Conservation (phyloP, 1,140 invertebrate genomes). For the Ctenoplectra terminalis region DNA sequence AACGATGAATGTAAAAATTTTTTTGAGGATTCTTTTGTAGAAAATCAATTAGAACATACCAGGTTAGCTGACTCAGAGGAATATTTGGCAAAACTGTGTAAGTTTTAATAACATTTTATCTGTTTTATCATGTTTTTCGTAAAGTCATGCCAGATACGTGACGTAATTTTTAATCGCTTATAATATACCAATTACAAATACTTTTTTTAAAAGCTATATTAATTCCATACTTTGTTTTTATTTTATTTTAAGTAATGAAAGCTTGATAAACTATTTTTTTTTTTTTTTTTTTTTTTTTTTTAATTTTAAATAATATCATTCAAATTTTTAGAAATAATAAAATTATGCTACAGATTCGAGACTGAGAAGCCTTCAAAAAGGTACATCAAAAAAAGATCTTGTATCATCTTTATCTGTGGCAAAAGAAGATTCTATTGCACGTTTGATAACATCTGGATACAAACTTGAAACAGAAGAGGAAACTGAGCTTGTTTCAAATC, state of each 20-base stretch:
- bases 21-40: conserved; percentile 78
- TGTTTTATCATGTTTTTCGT: not conserved
- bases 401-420: conserved; percentile 79
- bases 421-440: conserved; percentile 80
- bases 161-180: not conserved
- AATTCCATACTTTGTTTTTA: not conserved
- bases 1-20: conserved; percentile 36
- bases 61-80: conserved; percentile 76
- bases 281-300: not conserved
- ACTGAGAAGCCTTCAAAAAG: conserved; percentile 76
- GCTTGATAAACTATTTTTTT: not conserved
- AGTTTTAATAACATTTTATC: conserved; percentile 45
- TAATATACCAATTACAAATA: not conserved
- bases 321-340: not conserved
- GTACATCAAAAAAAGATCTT: conserved; percentile 78
- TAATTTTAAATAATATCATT: not conserved
- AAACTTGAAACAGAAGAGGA: conserved; percentile 76
- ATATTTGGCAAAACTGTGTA: conserved; percentile 76
- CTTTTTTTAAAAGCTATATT: not conserved
- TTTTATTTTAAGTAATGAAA: not conserved
- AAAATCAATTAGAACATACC: conserved; percentile 38
- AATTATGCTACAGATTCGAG: conserved; percentile 70
- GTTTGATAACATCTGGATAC: conserved; percentile 77
- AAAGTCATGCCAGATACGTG: not conserved
- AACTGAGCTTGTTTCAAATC: conserved; percentile 76